These are phyloP conservation scores for Callocephalon fimbriatum DNA, from an alignment of 2,113 vertebrate genomes.

Conservation along the genomic window DNA sequence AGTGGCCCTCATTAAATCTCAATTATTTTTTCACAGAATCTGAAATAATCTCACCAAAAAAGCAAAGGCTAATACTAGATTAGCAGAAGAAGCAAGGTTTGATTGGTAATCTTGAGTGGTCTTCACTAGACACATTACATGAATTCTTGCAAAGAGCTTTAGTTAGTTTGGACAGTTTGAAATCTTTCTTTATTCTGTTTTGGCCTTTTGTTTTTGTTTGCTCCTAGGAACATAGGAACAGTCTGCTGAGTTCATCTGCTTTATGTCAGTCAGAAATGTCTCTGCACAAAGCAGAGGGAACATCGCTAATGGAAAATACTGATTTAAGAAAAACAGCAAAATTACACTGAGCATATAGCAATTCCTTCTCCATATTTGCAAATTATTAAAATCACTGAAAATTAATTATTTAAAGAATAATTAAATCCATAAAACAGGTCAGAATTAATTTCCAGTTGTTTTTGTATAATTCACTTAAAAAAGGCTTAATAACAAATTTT, in stretches of 20 bases:
- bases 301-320: neutral
- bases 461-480: neutral
- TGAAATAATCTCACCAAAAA: neutral
- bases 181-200: neutral
- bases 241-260: neutral
- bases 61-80: neutral
- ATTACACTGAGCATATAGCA: neutral
- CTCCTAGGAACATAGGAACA: neutral
- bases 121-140: neutral
- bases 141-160: neutral
- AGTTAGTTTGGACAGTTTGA: neutral
- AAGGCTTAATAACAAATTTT: neutral
- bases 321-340: neutral
- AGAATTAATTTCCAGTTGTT: neutral
- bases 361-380: neutral
- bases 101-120: neutral
- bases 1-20: neutral
- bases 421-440: neutral
- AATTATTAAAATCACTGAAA: neutral
- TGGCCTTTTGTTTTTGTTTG: neutral
- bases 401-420: neutral
- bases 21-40: neutral
- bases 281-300: neutral
- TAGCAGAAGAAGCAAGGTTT: neutral
- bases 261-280: neutral